Conservation (phyloP, 2,113 vertebrate genomes). For the Pygoscelis adeliae region DNA sequence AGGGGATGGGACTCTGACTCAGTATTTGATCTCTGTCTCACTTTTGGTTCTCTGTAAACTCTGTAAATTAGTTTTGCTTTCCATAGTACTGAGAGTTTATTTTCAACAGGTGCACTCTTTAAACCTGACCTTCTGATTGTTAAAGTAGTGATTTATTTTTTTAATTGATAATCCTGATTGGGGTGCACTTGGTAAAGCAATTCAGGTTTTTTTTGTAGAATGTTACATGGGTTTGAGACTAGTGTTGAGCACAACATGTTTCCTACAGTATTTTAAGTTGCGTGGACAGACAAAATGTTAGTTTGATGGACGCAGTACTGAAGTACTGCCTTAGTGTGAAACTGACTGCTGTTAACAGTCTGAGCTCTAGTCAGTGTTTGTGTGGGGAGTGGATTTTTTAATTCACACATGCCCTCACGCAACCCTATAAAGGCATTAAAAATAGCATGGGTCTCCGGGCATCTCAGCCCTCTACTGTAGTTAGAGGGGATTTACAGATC, state of each 20-base stretch:
- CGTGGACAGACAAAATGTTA: background rate
- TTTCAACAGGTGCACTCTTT: background rate
- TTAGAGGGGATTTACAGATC: background rate
- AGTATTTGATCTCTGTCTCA: background rate
- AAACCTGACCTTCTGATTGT: background rate
- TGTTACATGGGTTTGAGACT: accelerated
- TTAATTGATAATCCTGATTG: no score
- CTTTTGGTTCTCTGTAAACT: background rate
- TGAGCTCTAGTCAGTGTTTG: background rate
- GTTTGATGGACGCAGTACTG: background rate
- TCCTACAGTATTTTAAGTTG: background rate
- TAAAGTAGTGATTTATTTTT: background rate
- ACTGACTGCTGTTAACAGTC: background rate
- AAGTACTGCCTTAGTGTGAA: background rate
- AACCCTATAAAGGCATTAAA: background rate
- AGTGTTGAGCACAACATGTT: accelerated
- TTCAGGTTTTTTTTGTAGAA: background rate
- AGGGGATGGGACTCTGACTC: no score
- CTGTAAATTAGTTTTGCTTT: background rate
- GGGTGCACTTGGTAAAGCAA: background rate
- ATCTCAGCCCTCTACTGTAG: background rate
- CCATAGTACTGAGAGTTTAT: background rate
- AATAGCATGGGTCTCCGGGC: background rate
- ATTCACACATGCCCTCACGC: background rate
- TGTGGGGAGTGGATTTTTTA: no score